Evolutionary conservation across 2,888 invertebrate species (phyloP).

Genomic region (Adelognathus sp.): DNA sequence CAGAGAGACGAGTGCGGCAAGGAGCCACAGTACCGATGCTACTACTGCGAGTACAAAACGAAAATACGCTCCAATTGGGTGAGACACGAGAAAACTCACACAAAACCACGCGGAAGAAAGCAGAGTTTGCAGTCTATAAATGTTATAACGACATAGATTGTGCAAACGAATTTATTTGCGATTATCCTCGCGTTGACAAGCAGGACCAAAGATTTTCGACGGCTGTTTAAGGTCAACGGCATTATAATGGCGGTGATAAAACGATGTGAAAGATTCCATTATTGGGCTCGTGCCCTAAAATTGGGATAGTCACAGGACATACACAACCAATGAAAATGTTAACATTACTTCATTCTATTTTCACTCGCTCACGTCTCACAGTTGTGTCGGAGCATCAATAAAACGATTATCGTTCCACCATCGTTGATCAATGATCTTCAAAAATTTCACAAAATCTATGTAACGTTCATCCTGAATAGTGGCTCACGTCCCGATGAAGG

Average conservation of each 20-base stretch:
- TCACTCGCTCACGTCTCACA: not conserved
- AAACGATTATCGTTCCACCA: constrained; percentile 2
- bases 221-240: not conserved
- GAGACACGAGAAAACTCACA: constrained; percentile 67
- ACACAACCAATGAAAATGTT: not conserved
- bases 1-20: constrained; percentile 84
- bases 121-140: constrained; percentile 23
- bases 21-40: constrained; percentile 72
- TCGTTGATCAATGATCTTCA: not conserved
- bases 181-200: not conserved
- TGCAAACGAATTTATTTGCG: not conserved
- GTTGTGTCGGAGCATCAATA: constrained; percentile 8
- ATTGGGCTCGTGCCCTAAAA: not conserved
- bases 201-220: constrained; percentile 9
- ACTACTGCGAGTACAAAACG: constrained; percentile 71
- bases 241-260: not conserved
- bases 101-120: constrained; percentile 36
- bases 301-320: not conserved
- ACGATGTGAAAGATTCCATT: not conserved
- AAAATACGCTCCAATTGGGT: constrained; percentile 69
- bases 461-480: not conserved
- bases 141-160: constrained; percentile 22
- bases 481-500: constrained; percentile 18
- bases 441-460: not conserved
- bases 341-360: not conserved